These are phyloP conservation scores for Uromys caudimaculatus DNA, from an alignment of 2,797 vertebrate species.

Conservation along the genomic window DNA sequence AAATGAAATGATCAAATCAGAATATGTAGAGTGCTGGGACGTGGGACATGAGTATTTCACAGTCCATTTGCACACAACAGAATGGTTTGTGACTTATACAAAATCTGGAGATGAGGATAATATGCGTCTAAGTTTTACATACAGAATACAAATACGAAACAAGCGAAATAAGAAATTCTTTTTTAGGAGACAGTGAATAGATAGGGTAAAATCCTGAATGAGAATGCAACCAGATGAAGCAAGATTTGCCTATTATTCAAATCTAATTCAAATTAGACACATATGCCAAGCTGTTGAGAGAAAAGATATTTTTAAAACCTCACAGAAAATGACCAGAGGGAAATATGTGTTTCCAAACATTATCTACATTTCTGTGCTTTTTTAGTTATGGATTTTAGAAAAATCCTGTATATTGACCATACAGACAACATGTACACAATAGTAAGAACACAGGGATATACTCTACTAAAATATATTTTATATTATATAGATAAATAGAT, in stretches of 20 bases:
- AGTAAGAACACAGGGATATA: neutral
- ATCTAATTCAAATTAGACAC: slow-evolving; percentile 34
- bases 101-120: neutral
- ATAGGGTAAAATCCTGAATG: slow-evolving; percentile 52
- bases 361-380: neutral
- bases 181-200: neutral
- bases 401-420: too few relatives aligned
- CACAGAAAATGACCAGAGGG: neutral
- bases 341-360: slow-evolving; percentile 18
- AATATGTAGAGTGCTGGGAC: slow-evolving; percentile 27
- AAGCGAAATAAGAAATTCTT: slow-evolving; percentile 32
- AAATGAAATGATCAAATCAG: slow-evolving; percentile 64
- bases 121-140: neutral
- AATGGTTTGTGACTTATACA: neutral
- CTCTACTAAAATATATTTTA: neutral
- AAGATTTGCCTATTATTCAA: slow-evolving; percentile 47
- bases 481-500: too few relatives aligned
- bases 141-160: slow-evolving; percentile 2
- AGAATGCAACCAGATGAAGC: slow-evolving; percentile 13
- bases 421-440: neutral
- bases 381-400: neutral
- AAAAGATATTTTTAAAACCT: neutral
- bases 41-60: neutral
- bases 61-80: slow-evolving; percentile 17
- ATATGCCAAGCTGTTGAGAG: neutral